A percentile compares a stretch with the other conserved stretches of the same genome.
phyloP scores from a whole-genome alignment of 2,888 invertebrate species.

The Dorcus hopei region DNA sequence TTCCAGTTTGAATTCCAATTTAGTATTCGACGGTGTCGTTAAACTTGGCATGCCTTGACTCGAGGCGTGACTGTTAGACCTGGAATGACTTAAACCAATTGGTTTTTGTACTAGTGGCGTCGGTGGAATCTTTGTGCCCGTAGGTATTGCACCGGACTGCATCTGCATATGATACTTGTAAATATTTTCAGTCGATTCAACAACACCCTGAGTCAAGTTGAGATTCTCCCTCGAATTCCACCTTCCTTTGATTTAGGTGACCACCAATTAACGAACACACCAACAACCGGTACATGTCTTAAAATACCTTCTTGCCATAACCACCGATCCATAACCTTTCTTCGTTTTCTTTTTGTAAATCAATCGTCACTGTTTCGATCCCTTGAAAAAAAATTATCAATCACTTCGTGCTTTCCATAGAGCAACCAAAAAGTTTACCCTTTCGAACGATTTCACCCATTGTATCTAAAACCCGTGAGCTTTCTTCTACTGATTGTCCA shows the following conservation, averaged over 20 bases:
- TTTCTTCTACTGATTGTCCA: constrained; percentile 91
- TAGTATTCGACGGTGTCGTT: constrained; percentile 1
- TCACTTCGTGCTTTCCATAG: too few relatives aligned
- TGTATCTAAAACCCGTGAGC: constrained; percentile 84
- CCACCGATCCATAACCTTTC: constrained; percentile 86
- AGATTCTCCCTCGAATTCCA: constrained; percentile 78
- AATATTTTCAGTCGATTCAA: constrained; percentile 77
- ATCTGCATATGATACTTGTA: constrained; percentile 83
- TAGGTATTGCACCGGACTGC: constrained; percentile 57
- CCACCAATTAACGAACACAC: constrained; percentile 95
- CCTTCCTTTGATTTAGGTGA: constrained; percentile 73
- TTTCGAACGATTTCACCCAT: constrained; percentile 94
- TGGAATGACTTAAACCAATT: constrained; percentile 60
- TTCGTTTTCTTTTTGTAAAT: constrained; percentile 86
- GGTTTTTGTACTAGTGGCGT: constrained; percentile 68
- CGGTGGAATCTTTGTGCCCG: constrained; percentile 63
- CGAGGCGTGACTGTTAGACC: constrained; percentile 60
- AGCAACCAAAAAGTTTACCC: constrained; percentile 49
- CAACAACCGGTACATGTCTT: constrained; percentile 91
- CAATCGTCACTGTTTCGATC: constrained; percentile 89
- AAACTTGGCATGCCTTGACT: constrained; percentile 20
- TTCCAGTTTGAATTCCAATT: constrained; percentile 6
- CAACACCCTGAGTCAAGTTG: constrained; percentile 73
- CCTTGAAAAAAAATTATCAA: constrained; percentile 57
- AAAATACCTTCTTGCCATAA: constrained; percentile 94